phyloP scores from a whole-genome alignment of 2,888 invertebrate genomes.

The Heterodera filipjevi region DNA sequence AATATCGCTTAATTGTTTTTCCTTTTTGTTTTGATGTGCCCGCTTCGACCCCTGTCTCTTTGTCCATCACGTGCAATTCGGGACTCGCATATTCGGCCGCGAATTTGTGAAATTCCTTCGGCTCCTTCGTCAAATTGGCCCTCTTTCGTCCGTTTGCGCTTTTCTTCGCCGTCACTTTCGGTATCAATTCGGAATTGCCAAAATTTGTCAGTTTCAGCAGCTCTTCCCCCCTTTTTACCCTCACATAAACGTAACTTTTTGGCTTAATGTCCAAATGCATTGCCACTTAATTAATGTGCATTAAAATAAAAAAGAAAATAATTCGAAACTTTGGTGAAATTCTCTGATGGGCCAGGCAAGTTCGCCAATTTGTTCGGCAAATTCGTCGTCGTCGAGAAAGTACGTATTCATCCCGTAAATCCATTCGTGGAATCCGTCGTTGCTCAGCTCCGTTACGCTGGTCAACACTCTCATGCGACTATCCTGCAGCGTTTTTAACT shows the following conservation, averaged over 20 bases:
- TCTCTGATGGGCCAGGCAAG: slow-evolving; percentile 8
- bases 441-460: slow-evolving; percentile 3
- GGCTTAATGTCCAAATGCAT: slow-evolving; percentile 1
- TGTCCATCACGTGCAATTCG: neutral
- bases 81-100: neutral
- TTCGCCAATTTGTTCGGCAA: neutral
- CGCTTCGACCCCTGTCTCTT: neutral
- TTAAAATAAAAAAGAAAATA: neutral
- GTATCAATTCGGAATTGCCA: neutral
- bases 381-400: neutral
- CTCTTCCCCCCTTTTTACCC: neutral
- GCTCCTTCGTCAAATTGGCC: neutral
- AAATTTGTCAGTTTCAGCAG: slow-evolving; percentile 6
- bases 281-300: neutral
- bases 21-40: neutral
- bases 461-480: slow-evolving; percentile 1
- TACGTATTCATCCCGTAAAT: slow-evolving; percentile 4
- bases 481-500: neutral
- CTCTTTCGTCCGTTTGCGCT: neutral
- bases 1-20: neutral
- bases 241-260: slow-evolving; percentile 5
- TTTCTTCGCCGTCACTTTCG: neutral
- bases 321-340: neutral
- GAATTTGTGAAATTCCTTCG: neutral
- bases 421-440: slow-evolving; percentile 12